Conservation (phyloP, 2,888 invertebrate species). For the Ashinkailepas kermadecensis region DNA sequence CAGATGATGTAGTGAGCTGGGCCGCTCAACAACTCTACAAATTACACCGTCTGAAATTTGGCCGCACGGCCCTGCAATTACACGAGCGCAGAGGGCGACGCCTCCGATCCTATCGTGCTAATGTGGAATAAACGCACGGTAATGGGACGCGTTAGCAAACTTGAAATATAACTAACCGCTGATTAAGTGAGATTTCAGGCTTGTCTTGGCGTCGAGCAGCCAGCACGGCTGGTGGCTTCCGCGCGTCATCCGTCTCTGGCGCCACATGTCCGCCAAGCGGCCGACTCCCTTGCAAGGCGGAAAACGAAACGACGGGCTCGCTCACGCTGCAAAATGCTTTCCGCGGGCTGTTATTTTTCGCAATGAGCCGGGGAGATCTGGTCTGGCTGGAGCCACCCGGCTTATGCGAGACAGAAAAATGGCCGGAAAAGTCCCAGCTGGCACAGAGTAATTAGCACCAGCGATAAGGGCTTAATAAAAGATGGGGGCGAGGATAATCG, state of each 20-base stretch:
- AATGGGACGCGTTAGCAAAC: neutral
- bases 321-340: too few species aligned
- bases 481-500: neutral
- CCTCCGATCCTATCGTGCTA: neutral
- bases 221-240: neutral
- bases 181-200: slow-evolving; percentile 6
- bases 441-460: neutral
- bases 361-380: too few species aligned
- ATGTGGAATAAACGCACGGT: slow-evolving; percentile 1
- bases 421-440: neutral
- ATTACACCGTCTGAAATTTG: neutral
- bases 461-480: slow-evolving; percentile 4
- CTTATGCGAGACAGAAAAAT: neutral
- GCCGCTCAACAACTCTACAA: neutral
- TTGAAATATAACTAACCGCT: slow-evolving; percentile 8
- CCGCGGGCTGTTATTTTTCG: too few species aligned
- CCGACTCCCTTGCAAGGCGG: neutral
- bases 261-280: neutral
- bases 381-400: neutral
- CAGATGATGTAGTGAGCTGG: neutral
- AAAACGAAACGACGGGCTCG: neutral
- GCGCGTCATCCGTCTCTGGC: neutral
- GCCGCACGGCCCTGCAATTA: neutral
- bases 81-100: neutral
- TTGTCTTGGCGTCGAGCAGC: neutral